Evolutionary conservation across 1,140 invertebrate genomes (phyloP), one percentile per base, ranked within the genome.

Genomic region (Tetragnatha versicolor): DNA sequence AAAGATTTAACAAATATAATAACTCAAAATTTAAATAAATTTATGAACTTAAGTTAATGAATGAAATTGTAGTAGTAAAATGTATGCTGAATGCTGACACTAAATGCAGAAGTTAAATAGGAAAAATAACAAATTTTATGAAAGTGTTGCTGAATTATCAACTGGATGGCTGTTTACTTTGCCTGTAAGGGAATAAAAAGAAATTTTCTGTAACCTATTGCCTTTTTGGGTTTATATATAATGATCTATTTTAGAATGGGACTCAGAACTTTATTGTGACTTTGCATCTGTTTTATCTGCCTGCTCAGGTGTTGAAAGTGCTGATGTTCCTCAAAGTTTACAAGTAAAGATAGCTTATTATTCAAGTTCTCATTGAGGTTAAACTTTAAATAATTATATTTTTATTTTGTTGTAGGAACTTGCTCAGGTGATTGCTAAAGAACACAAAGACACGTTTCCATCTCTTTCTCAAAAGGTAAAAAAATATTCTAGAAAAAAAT

Each of bases 251-350:
- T 27, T 5, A 73, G 69, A 58, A 29, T 73, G 69, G 69, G 69
- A 60, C 20, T 60, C 51, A 12, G 35, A 73, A 33, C 51, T 73
- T 29, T 73, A 73, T 12, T 39, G 51, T 31, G 69, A 73, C 29
- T 73, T 73, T 60, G 51, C 69, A 6, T 45, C 35, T 31, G 29
- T 73, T 60, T 35, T 76, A 2, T 76, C 73, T 20, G 25, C 60
- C 31, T 76, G 73, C n/a, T n/a, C 31, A 12, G 61, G 33, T n/a
- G 47, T 76, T n/a, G 42, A 76, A 27, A 76, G 73, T 53, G 73
- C 73, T 5, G 61, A 76, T 35, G 73, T 76, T 37, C 73, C 73
- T 29, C 20, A 49, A 35, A 65, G 45, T 45, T 17, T 76, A 25
- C 42, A 51, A 45, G 73, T 76, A 76, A 66, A 25, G 25, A 49